A percentile compares a stretch with the other conserved stretches of the same genome.
Evolutionary conservation across 92 coral and sea anemone genomes (phyloP).

Genomic region (Zoanthus sociatus): DNA sequence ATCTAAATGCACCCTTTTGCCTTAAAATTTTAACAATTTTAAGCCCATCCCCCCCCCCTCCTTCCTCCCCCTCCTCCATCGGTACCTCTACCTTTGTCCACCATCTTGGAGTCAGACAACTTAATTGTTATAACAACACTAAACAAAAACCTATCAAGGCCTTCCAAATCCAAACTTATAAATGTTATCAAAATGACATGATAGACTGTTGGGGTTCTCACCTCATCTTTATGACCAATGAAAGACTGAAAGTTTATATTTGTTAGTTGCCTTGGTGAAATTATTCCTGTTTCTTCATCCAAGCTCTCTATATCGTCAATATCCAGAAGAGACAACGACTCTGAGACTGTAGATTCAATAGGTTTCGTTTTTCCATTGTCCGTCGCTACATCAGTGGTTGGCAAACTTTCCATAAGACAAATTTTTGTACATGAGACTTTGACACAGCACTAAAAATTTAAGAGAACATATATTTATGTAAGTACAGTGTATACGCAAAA

Average conservation of each 20-base stretch:
- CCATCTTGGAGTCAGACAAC: too few species aligned
- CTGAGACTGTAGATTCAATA: conserved; percentile 19
- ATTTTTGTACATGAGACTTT: neutral
- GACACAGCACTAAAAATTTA: neutral
- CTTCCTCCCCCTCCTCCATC: too few species aligned
- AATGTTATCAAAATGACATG: neutral
- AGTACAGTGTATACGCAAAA: too few species aligned
- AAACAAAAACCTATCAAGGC: too few species aligned
- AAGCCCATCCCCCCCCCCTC: too few species aligned
- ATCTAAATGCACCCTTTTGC: too few species aligned
- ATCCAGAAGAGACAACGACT: conserved; percentile 52
- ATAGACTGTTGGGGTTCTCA: neutral
- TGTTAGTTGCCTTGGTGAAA: conserved; percentile 85
- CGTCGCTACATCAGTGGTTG: neutral
- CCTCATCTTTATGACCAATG: conserved; percentile 97
- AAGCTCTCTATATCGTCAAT: conserved; percentile 45
- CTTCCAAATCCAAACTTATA: neutral
- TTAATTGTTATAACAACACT: too few species aligned
- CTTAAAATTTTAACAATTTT: too few species aligned
- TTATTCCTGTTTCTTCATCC: conserved; percentile 62
- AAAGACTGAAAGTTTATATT: conserved; percentile 89
- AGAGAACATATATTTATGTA: neutral
- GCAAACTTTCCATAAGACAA: neutral
- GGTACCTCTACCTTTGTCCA: too few species aligned
- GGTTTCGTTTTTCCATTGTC: neutral